Percentiles rank a stretch among this genome's conserved stretches.
These are phyloP conservation scores for Dryas iulia DNA, from an alignment of 1,140 invertebrate species.

Conservation along the genomic window DNA sequence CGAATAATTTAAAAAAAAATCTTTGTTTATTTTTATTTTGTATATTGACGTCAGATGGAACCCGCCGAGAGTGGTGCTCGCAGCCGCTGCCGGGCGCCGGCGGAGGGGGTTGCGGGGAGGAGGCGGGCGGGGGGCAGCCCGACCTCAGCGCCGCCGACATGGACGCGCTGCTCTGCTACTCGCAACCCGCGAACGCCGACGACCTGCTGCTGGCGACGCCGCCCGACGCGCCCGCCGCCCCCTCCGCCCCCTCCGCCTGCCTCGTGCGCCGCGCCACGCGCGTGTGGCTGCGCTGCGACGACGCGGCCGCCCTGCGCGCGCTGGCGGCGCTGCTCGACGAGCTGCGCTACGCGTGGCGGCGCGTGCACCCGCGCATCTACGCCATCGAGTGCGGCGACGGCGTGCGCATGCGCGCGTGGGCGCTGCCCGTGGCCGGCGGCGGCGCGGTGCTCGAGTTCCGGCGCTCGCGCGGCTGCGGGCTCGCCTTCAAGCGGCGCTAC, in stretches of 20 bases:
- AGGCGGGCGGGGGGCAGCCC: conserved; percentile 42
- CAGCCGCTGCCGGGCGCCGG: conserved; percentile 41
- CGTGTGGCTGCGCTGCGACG: conserved; percentile 82
- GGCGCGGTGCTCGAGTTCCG: conserved; percentile 89
- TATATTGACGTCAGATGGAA: conserved; percentile 16
- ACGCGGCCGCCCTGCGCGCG: conserved; percentile 37
- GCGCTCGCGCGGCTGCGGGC: conserved; percentile 95
- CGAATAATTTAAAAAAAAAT: too few relatives aligned
- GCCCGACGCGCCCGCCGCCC: conserved; percentile 15
- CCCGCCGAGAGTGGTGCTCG: conserved; percentile 47
- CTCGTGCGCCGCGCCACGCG: conserved; percentile 95
- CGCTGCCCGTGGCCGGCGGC: conserved; percentile 28
- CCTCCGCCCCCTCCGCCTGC: conserved; percentile 84
- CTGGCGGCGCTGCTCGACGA: conserved; percentile 33
- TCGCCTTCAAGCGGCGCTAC: conserved; percentile 96
- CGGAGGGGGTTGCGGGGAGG: neutral
- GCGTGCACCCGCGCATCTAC: conserved; percentile 32
- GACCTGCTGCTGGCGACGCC: conserved; percentile 87
- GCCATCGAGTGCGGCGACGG: conserved; percentile 42
- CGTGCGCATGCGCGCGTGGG: conserved; percentile 48
- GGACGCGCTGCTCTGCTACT: conserved; percentile 85
- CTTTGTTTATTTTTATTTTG: too few relatives aligned
- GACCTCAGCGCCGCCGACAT: conserved; percentile 47
- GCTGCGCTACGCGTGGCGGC: conserved; percentile 29
- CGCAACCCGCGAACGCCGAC: conserved; percentile 92